Conservation (phyloP, 2,888 invertebrate genomes). For the Neuroscelio doddi region DNA sequence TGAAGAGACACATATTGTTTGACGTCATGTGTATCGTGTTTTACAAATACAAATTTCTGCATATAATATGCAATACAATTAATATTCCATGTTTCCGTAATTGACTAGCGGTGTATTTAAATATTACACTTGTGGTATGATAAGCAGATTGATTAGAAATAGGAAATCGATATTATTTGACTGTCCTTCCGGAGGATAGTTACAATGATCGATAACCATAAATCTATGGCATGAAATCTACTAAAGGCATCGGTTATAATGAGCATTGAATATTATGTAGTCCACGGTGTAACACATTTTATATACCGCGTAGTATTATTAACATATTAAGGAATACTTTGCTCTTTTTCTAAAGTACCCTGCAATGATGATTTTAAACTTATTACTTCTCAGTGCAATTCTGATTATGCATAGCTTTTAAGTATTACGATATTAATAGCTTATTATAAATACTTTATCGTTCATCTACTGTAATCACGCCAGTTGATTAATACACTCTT, state of each 20-base stretch:
- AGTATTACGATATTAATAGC: neutral
- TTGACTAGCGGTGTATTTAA: conserved; percentile 67
- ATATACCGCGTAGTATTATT: conserved; percentile 1
- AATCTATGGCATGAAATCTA: conserved; percentile 5
- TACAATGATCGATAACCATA: neutral
- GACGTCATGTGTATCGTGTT: no score
- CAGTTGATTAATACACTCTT: no score
- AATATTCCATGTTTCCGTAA: conserved; percentile 61
- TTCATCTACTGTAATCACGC: no score
- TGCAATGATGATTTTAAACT: no score
- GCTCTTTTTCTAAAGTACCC: conserved; percentile 3
- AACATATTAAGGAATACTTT: conserved; percentile 1
- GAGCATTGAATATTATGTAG: conserved; percentile 43
- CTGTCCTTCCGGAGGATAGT: neutral
- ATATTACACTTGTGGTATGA: conserved; percentile 34
- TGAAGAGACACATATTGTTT: no score
- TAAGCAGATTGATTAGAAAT: conserved; percentile 33
- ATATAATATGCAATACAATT: conserved; percentile 29
- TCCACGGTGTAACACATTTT: conserved; percentile 16
- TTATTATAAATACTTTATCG: no score
- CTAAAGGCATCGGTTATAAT: conserved; percentile 45
- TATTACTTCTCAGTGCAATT: neutral
- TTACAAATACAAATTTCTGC: no score
- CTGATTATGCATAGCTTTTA: neutral
- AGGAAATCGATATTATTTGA: conserved; percentile 7